Conservation (phyloP, 2,888 invertebrate genomes). For the Candidula unifasciata region DNA sequence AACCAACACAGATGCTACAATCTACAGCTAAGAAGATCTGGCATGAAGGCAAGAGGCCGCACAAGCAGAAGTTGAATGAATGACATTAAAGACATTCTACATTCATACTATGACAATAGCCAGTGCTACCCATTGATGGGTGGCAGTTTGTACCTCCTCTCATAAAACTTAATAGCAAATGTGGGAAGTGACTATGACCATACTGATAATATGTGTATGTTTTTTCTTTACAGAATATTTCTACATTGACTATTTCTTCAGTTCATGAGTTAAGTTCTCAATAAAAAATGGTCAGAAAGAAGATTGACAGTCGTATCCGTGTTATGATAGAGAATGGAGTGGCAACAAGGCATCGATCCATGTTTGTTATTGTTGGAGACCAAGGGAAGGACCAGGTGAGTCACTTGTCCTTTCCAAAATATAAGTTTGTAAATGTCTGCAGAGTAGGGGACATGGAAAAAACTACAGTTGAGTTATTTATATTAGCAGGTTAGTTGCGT, state of each 20-base stretch:
- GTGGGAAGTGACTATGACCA: background rate
- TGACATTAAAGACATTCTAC: too few species aligned
- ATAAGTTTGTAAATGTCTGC: background rate
- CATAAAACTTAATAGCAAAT: too few species aligned
- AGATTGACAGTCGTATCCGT: conserved; percentile 96
- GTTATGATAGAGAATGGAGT: conserved; percentile 98
- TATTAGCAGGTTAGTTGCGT: too few species aligned
- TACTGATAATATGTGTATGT: background rate
- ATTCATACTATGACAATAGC: too few species aligned
- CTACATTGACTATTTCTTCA: background rate
- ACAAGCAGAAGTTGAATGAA: too few species aligned
- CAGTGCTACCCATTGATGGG: too few species aligned
- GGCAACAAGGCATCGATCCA: conserved; percentile 90
- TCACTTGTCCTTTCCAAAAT: background rate
- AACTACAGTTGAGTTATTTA: background rate
- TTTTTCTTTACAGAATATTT: background rate
- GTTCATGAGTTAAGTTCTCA: background rate
- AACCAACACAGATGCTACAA: too few species aligned
- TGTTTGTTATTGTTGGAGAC: conserved; percentile 96
- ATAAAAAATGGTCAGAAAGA: conserved; percentile 80
- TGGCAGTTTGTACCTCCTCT: too few species aligned
- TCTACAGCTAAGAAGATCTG: too few species aligned
- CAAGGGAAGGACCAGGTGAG: conserved; percentile 94
- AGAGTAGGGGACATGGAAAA: background rate
- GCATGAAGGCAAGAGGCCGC: too few species aligned